Evolutionary conservation across 92 coral and sea anemone species (phyloP), one percentile per base, ranked within the genome.

Genomic region (Umimayanthus kanabou): DNA sequence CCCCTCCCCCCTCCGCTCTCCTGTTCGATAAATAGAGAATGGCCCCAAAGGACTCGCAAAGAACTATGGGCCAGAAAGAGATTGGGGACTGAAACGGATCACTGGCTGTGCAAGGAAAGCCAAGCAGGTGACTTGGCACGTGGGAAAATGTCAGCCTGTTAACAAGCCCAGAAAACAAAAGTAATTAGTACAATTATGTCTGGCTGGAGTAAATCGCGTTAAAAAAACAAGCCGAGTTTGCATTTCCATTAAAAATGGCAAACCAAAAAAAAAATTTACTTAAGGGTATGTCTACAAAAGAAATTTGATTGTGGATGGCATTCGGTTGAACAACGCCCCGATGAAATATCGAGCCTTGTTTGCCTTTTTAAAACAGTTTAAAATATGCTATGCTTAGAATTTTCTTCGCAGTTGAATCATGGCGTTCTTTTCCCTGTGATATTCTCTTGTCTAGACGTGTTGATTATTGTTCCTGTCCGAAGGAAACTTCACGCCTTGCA

Each of bases 401-500:
- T 42, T 30, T 82, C 30, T 28, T 43, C 25, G 57, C 75, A 65
- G 67, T 69, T 69, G 66, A 70, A 71, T 9, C 65, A 28, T 29
- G 23, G 77, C 39, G 2, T 67, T 26, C 55, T 14, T 42, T 69
- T 16, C 55, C 58, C 25, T 66, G 26, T 29, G 53, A 9, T 82
- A 25, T 26, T 28, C 47, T 33, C 42, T 83, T 83, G 87, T 83
- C 8, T 23, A 45, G n/a, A 47, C 28, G 64, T 83, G 57, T 83
- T 76, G 79, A 82, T 88, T 81, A 76, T 47, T 43, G 37, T 79
- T 28, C 30, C 37, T 25, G 76, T 39, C 70, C 67, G 29, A 77
- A 87, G 49, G 15, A 73, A 37, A 74, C n/a, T 71, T 90, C 77
- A 43, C 90, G 71, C 84, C 90, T 89, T 77, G 85, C 81, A 90